A percentile compares a stretch with the other conserved stretches of the same genome.
Evolutionary conservation across 2,888 invertebrate genomes (phyloP).

Genomic region (Diarsia brunnea): DNA sequence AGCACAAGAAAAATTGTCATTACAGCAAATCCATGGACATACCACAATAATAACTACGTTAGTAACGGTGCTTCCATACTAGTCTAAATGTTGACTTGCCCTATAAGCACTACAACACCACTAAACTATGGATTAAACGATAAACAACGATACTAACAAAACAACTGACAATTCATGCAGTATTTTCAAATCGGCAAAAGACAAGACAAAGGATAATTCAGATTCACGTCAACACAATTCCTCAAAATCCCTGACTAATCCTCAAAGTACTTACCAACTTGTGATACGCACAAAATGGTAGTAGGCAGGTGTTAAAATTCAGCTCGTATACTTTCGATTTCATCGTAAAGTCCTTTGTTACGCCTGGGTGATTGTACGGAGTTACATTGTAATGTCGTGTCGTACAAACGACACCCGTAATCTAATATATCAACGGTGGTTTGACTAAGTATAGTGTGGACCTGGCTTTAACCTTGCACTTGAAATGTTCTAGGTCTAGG

Average conservation of each 20-base stretch:
- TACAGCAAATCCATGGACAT: background rate
- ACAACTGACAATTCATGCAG: background rate
- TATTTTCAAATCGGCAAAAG: background rate
- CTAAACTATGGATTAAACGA: background rate
- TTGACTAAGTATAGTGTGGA: slow-evolving; percentile 53
- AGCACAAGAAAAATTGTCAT: background rate
- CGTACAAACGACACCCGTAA: slow-evolving; percentile 68
- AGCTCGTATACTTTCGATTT: slow-evolving; percentile 81
- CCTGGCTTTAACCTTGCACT: slow-evolving; percentile 39
- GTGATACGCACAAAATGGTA: slow-evolving; percentile 65
- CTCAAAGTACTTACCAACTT: slow-evolving; percentile 22
- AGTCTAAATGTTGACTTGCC: no score
- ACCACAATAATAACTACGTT: background rate
- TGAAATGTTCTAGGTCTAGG: slow-evolving; percentile 1
- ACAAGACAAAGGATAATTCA: slow-evolving; percentile 29
- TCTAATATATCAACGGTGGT: slow-evolving; percentile 62
- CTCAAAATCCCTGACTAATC: slow-evolving; percentile 60
- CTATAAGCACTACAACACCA: no score
- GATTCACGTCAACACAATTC: slow-evolving; percentile 25
- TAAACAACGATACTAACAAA: background rate
- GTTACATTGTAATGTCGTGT: slow-evolving; percentile 63
- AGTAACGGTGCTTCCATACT: no score
- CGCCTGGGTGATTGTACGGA: slow-evolving; percentile 77
- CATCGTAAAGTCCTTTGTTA: slow-evolving; percentile 82
- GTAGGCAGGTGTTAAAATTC: slow-evolving; percentile 81